These are phyloP conservation scores for Physocephala rufipes DNA, from an alignment of 2,888 invertebrate species.

Conservation along the genomic window DNA sequence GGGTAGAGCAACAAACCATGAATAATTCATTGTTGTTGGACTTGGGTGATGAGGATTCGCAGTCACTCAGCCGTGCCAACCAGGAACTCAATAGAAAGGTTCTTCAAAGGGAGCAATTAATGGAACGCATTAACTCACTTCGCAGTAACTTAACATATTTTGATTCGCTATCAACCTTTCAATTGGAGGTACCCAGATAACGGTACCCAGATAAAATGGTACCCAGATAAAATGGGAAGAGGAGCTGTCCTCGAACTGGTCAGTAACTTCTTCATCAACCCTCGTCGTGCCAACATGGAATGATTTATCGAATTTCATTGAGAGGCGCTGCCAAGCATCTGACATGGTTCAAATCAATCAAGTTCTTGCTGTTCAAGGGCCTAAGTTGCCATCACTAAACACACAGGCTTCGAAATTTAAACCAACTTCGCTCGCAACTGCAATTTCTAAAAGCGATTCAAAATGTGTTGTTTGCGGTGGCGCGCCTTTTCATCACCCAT, in stretches of 20 bases:
- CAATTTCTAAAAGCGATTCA: no score
- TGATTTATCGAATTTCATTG: conserved; percentile 33
- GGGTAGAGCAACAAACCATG: no score
- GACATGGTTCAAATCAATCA: conserved; percentile 5
- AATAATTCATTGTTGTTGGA: no score
- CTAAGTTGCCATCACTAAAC: no score
- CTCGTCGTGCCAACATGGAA: conserved; percentile 32
- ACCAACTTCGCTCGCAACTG: no score
- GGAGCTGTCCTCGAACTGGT: conserved; percentile 28
- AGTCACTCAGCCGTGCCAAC: background rate
- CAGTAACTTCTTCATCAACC: background rate
- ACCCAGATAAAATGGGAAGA: conserved; percentile 44
- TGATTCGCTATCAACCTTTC: background rate
- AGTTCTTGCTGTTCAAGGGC: no score
- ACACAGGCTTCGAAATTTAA: no score
- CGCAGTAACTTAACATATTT: background rate
- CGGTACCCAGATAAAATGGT: conserved; percentile 25
- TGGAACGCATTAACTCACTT: background rate
- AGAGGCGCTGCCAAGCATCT: conserved; percentile 29
- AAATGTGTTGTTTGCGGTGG: no score
- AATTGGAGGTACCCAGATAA: conserved; percentile 28
- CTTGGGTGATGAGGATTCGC: background rate
- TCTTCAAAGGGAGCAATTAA: no score
- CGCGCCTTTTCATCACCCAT: no score
- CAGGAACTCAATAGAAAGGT: background rate